Base-by-base conservation (phyloP, 1,140 invertebrate genomes). In the Uloborus diversus region DNA sequence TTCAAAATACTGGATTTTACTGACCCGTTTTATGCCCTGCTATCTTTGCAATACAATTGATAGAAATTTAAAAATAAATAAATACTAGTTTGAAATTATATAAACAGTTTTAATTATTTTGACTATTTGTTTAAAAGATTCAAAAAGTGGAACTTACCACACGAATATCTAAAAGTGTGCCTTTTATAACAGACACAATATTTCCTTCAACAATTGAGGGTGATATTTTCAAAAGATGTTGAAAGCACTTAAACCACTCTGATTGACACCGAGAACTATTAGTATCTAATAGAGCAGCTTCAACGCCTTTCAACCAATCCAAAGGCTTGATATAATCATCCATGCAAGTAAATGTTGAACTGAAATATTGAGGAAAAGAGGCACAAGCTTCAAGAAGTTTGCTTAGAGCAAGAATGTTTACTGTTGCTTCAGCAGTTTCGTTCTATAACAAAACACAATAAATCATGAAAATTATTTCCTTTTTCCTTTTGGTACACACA, bases 241-340 rank as follows among this genome's bases (percentile, higher is more conserved):
- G 71, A 64, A 75, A 64, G n/a, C 71, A 75, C 13, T 33, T 62
- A 23, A 75, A 13, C 57, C 57, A 75, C 2, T 14, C 20, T 64
- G 20, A 53, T 75, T 51, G 37, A 51, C 27, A 3, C 13, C 13
- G 17, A 9, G 13, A 53, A 53, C 20, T 17, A 33, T 25, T 17
- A 64, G n/a, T 11, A 64, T 75, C 71, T 20, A 75, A 25, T 32
- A 75, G 23, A 27, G 27, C n/a, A 64, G 28, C 27, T 17, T 33
- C n/a, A 1, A 75, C 4, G n/a, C 71, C 70, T 62, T 75, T 37
- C 13, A 75, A 14, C 71, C 71, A 75, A 64, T 51, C n/a, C 4
- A 27, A n/a, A 14, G 59, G 71, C 14, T 28, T 28, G 14, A 75
- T 32, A 35, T 64, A 51, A 17, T 23, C 59, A 25, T 64, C 57